Evolutionary conservation across 2,888 invertebrate genomes (phyloP).

Genomic region (Parelbella ahira): DNA sequence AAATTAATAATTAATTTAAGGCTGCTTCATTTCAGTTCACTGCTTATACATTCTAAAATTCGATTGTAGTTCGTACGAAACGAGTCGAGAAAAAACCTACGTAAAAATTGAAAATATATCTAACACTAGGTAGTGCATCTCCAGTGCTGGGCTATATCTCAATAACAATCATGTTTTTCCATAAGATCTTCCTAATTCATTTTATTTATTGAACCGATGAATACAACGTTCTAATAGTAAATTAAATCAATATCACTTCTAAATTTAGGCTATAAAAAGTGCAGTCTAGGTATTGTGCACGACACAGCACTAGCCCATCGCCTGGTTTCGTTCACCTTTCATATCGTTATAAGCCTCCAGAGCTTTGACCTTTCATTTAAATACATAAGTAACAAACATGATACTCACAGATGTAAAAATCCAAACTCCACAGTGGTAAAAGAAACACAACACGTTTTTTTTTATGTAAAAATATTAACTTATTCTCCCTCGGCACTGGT

Average conservation of each 20-base stretch:
- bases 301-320: constrained; percentile 26
- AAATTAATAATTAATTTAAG: too few relatives aligned
- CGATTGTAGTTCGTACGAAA: too few relatives aligned
- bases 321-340: constrained; percentile 51
- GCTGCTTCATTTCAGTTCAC: too few relatives aligned
- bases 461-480: constrained; percentile 51
- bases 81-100: too few relatives aligned
- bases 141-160: too few relatives aligned
- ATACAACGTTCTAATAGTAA: neutral
- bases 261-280: constrained; percentile 33
- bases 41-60: too few relatives aligned
- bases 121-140: too few relatives aligned
- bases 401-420: constrained; percentile 66
- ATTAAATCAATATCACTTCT: constrained; percentile 9
- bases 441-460: constrained; percentile 65
- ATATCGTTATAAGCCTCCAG: constrained; percentile 38
- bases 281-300: constrained; percentile 21
- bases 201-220: neutral
- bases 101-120: too few relatives aligned
- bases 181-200: constrained; percentile 1
- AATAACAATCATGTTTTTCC: too few relatives aligned
- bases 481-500: constrained; percentile 49
- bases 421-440: constrained; percentile 48
- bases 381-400: constrained; percentile 30
- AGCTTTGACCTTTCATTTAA: constrained; percentile 48